Evolutionary conservation across 37 sponge, comb jelly and placozoan species (phyloP).

Genomic region (Amphimedon queenslandica): DNA sequence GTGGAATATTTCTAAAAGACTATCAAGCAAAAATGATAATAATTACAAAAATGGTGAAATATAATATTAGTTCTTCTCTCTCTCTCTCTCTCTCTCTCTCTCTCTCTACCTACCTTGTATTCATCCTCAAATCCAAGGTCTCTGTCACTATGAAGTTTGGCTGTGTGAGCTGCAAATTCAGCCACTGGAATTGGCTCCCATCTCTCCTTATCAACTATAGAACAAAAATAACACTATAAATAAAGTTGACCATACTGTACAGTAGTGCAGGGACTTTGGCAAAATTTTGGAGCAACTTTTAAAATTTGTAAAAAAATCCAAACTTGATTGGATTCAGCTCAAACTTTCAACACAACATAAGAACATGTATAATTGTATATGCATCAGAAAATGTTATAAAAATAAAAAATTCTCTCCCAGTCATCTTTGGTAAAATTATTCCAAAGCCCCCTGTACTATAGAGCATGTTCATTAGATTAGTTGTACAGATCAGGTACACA

Average conservation of each 20-base stretch:
- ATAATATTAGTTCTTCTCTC: neutral
- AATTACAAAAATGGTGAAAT: neutral
- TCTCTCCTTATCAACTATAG: slow-evolving; percentile 4
- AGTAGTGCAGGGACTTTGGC: too few relatives aligned
- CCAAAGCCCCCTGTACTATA: too few relatives aligned
- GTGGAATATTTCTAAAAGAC: slow-evolving; percentile 21
- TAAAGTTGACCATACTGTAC: neutral
- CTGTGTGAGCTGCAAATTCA: slow-evolving; percentile 52
- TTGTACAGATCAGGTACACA: too few relatives aligned
- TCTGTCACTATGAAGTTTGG: slow-evolving; percentile 36
- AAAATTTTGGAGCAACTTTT: too few relatives aligned
- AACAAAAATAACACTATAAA: neutral
- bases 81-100: neutral
- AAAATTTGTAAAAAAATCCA: too few relatives aligned
- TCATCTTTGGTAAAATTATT: too few relatives aligned
- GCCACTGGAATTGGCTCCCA: slow-evolving; percentile 24
- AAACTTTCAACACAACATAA: too few relatives aligned
- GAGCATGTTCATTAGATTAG: too few relatives aligned
- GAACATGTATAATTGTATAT: too few relatives aligned
- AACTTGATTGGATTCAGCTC: too few relatives aligned
- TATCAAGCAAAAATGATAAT: neutral
- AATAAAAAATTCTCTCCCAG: too few relatives aligned
- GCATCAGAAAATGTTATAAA: too few relatives aligned
- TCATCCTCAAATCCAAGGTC: slow-evolving; percentile 67
- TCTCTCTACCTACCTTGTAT: slow-evolving; percentile 45